phyloP scores from a whole-genome alignment of 2,113 vertebrate genomes.

The Barnardius zonarius region DNA sequence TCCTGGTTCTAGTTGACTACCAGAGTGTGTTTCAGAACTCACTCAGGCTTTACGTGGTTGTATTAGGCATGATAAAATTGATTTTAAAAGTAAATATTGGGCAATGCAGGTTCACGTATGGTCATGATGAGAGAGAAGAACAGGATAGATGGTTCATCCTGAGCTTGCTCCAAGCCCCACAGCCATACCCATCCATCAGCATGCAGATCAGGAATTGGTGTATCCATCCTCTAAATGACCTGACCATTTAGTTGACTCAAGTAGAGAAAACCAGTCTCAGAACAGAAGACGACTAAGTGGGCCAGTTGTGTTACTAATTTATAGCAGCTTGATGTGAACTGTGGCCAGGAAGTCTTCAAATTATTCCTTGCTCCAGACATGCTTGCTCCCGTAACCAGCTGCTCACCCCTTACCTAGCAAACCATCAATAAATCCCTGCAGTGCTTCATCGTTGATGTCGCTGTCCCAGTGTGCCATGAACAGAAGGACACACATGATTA shows the following conservation, averaged over 20 bases:
- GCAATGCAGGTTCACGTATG: not conserved
- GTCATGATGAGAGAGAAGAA: not conserved
- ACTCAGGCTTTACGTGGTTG: not conserved
- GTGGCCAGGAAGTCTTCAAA: not conserved
- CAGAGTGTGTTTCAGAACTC: not conserved
- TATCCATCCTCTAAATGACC: not conserved
- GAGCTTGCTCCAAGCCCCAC: not conserved
- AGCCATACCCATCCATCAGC: not conserved
- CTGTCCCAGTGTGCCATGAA: not conserved
- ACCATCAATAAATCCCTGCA: not conserved
- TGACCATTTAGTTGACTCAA: not conserved
- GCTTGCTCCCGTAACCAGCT: not conserved
- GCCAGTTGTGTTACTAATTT: not conserved
- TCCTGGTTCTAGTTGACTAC: not conserved
- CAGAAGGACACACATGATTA: not conserved
- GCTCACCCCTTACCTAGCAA: not conserved
- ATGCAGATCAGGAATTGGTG: not conserved
- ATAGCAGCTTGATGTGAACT: not conserved
- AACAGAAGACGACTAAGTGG: not conserved
- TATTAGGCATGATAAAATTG: not conserved
- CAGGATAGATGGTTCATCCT: not conserved
- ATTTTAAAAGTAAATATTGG: not conserved
- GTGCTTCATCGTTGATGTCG: accelerated
- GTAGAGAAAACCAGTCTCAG: not conserved
- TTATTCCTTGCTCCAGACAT: not conserved